Evolutionary conservation across 2,797 vertebrate genomes (phyloP), one percentile per base, ranked within the genome.

Genomic region (Hemitrygon akajei): DNA sequence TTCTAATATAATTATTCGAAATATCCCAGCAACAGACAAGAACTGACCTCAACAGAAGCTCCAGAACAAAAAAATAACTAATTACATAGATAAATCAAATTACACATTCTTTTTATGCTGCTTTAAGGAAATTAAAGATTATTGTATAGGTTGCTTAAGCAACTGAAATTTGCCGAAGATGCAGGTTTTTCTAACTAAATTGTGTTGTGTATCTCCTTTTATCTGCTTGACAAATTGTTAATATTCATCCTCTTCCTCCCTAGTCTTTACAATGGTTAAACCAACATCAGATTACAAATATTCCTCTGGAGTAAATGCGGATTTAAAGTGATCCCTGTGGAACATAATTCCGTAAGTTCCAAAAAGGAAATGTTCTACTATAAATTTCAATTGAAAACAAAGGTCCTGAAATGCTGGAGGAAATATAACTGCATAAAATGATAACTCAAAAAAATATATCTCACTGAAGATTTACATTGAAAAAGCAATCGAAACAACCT

Each of bases 11-110:
- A 56, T 75, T 73, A 11, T 16, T 25, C 12, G 40, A 71, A 47
- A 34, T 73, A 9, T 30, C n/a, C 69, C 69, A 73, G 25, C 75
- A 71, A 56, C 66, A 92, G 71, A 47, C n/a, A 75, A 75, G 25
- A 73, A 91, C 66, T 92, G 91, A 75, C 91, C 69, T 14, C 40
- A 92, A 30, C 5, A 47, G 37, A 91, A 91, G n/a, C 69, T 91
- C 69, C 37, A 40, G 37, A 30, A 25, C 20, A 91, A 73, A 91
- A 73, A 40, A 18, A n/a, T n/a, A 69, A 91, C n/a, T 69, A 63
- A 73, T 91, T 22, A 71, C 40, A n/a, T n/a, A n/a, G n/a, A n/a
- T n/a, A n/a, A n/a, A n/a, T n/a, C n/a, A n/a, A n/a, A 63, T 91
- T n/a, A 40, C 37, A 91, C 18, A 91, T 37, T 34, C 58, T 47